These are phyloP conservation scores for Harpegnathos saltator DNA, from an alignment of 1,140 invertebrate species.

Conservation along the genomic window DNA sequence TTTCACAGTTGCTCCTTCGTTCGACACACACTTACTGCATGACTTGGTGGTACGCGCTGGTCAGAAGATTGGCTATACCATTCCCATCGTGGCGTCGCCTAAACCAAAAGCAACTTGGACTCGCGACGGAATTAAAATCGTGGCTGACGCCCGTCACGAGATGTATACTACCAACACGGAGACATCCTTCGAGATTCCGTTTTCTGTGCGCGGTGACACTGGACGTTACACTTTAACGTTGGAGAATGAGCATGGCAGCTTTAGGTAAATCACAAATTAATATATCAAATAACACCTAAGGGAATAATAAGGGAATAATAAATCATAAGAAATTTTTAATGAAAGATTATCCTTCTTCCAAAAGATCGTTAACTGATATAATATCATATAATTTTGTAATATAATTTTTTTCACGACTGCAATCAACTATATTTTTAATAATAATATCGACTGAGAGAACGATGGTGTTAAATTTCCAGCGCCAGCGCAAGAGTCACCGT, in stretches of 20 bases:
- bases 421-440: slow-evolving; percentile 23
- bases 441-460: not conserved
- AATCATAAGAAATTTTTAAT: slow-evolving; percentile 1
- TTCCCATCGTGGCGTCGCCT: slow-evolving; percentile 95
- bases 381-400: not conserved
- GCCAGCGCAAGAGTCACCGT: slow-evolving; percentile 95
- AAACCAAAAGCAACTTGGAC: slow-evolving; percentile 95
- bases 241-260: slow-evolving; percentile 93
- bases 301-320: not conserved
- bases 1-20: slow-evolving; percentile 92
- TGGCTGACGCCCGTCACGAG: slow-evolving; percentile 84
- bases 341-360: not conserved
- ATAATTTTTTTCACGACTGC: too few species aligned
- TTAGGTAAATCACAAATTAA: slow-evolving; percentile 77
- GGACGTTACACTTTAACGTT: slow-evolving; percentile 94
- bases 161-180: slow-evolving; percentile 90
- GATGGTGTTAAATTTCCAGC: slow-evolving; percentile 79
- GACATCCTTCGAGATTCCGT: slow-evolving; percentile 94
- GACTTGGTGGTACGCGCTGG: slow-evolving; percentile 96
- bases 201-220: slow-evolving; percentile 92
- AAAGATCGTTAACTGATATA: not conserved
- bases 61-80: slow-evolving; percentile 94
- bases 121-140: slow-evolving; percentile 92
- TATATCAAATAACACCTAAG: not conserved
- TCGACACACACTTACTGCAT: slow-evolving; percentile 93